These are phyloP conservation scores for Phycodurus eques DNA, from an alignment of 2,113 vertebrate genomes.

Conservation along the genomic window DNA sequence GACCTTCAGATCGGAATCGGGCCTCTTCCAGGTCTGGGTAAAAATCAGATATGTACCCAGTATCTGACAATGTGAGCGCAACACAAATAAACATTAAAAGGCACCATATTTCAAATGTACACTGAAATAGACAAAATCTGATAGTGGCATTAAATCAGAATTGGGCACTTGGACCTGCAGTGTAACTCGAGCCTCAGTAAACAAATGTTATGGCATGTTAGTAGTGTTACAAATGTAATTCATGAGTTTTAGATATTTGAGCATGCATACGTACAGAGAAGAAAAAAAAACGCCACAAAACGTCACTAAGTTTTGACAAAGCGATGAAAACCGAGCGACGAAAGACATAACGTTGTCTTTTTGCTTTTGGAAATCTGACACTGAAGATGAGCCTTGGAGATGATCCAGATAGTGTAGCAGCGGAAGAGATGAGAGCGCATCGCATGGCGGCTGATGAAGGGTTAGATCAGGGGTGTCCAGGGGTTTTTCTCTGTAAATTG, in stretches of 20 bases:
- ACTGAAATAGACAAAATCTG: no score
- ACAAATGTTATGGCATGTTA: not conserved
- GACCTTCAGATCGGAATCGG: no score
- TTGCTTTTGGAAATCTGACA: conserved; percentile 36
- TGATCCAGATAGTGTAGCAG: conserved; percentile 24
- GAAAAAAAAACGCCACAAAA: conserved; percentile 25
- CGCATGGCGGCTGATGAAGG: conserved; percentile 36
- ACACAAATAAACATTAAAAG: not conserved
- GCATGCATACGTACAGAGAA: conserved; percentile 45
- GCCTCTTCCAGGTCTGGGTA: no score
- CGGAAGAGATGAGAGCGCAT: conserved; percentile 27
- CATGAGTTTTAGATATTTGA: conserved; percentile 17
- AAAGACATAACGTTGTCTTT: conserved; percentile 29
- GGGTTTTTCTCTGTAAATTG: not conserved
- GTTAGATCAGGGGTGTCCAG: conserved; percentile 34
- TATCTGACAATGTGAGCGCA: not conserved
- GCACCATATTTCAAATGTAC: no score
- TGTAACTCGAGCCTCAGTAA: not conserved
- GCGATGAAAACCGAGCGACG: conserved; percentile 36
- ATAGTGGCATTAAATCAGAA: no score
- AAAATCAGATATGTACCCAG: no score
- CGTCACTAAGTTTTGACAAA: conserved; percentile 24
- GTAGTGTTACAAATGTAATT: not conserved
- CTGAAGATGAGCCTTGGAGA: conserved; percentile 34
- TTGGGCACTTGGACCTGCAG: no score